Evolutionary conservation across 2,888 invertebrate genomes (phyloP).

Genomic region (Phaonia tiefii): DNA sequence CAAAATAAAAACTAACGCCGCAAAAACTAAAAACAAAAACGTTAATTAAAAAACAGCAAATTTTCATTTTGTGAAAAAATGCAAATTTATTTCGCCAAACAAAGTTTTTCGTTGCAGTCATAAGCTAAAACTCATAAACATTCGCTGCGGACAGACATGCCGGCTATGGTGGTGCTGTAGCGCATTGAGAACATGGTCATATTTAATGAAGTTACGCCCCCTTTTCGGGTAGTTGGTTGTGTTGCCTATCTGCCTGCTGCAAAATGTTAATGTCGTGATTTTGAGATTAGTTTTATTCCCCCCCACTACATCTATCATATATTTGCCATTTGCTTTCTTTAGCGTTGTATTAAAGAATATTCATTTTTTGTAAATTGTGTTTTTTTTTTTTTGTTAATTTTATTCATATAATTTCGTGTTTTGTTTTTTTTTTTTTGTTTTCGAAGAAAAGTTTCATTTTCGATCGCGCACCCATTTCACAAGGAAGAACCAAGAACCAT

Average conservation of each 20-base stretch:
- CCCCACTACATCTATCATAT: neutral
- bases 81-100: constrained; percentile 47
- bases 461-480: constrained; percentile 51
- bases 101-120: constrained; percentile 10
- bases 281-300: constrained; percentile 62
- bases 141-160: neutral
- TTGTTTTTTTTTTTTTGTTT: neutral
- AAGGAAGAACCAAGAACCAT: neutral
- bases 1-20: constrained; percentile 9
- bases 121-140: too few species aligned
- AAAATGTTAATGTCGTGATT: constrained; percentile 63
- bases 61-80: constrained; percentile 46
- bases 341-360: neutral
- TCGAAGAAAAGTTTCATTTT: constrained; percentile 12
- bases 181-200: constrained; percentile 61
- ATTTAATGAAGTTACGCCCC: constrained; percentile 77
- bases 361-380: neutral
- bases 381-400: neutral
- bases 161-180: neutral
- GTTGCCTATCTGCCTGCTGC: constrained; percentile 36
- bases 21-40: too few species aligned
- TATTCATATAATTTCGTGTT: neutral
- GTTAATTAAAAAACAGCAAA: constrained; percentile 41
- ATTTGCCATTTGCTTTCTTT: constrained; percentile 46
- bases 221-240: constrained; percentile 35